A percentile compares a stretch with the other conserved stretches of the same genome.
Conservation (phyloP, 2,888 invertebrate genomes). For the Drosophila rellima region DNA sequence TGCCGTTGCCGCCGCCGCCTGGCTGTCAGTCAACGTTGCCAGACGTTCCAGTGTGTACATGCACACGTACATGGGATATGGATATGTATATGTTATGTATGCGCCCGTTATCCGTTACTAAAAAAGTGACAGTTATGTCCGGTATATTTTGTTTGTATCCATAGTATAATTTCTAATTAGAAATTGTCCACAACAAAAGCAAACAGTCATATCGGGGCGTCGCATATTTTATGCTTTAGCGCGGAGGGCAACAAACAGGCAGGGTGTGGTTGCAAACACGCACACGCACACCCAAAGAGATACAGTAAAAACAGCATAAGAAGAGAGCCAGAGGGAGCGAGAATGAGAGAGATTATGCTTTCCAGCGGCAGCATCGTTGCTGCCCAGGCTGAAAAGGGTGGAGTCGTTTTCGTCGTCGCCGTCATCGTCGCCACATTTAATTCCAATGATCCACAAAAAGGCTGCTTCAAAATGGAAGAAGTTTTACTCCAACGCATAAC, state of each 20-base stretch:
- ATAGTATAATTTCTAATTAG: constrained; percentile 75
- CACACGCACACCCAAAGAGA: constrained; percentile 29
- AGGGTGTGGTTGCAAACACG: constrained; percentile 72
- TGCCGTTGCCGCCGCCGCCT: constrained; percentile 30
- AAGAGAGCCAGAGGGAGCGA: constrained; percentile 27
- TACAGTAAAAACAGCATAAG: constrained; percentile 18
- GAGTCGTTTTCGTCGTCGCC: constrained; percentile 52
- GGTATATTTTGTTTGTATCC: constrained; percentile 44
- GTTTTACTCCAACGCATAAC: constrained; percentile 61
- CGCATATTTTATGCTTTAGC: constrained; percentile 73
- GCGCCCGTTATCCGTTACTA: constrained; percentile 62
- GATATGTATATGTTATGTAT: constrained; percentile 17
- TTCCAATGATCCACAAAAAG: constrained; percentile 81
- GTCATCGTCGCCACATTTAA: constrained; percentile 56
- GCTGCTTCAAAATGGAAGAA: constrained; percentile 55
- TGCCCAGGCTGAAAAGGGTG: constrained; percentile 74
- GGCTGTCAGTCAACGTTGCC: constrained; percentile 6
- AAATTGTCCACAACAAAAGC: constrained; percentile 73
- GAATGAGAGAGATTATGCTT: constrained; percentile 61
- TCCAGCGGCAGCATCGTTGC: constrained; percentile 57
- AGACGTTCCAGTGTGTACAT: constrained; percentile 63
- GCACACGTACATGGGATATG: constrained; percentile 17
- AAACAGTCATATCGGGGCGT: constrained; percentile 45
- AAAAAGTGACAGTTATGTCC: constrained; percentile 76
- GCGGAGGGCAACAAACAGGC: constrained; percentile 54